A percentile compares a stretch with the other conserved stretches of the same genome.
These are phyloP conservation scores for Elaphurus davidianus DNA, from an alignment of 2,113 vertebrate species.

Conservation along the genomic window DNA sequence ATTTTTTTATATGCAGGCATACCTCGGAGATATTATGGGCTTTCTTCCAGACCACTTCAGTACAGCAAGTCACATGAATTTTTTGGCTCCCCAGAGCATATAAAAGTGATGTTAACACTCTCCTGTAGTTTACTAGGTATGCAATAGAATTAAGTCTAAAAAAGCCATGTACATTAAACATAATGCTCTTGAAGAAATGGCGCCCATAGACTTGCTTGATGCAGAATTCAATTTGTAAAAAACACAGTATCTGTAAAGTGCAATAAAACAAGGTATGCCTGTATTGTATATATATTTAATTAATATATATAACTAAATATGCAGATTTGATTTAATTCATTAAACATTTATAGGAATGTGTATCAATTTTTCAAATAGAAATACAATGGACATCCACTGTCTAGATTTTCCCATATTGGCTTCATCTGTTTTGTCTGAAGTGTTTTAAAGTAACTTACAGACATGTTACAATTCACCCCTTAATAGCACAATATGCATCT, in stretches of 20 bases:
- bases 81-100: not conserved
- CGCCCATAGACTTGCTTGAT: not conserved
- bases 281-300: not conserved
- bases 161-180: not conserved
- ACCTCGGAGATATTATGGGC: not conserved
- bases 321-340: not conserved
- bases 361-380: not conserved
- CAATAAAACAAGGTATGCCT: not conserved
- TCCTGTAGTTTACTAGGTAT: not conserved
- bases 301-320: slow-evolving; percentile 20
- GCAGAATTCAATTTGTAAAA: not conserved
- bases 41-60: not conserved
- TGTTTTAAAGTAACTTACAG: not conserved
- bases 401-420: not conserved
- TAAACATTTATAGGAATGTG: not conserved
- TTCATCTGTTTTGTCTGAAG: slow-evolving; percentile 12
- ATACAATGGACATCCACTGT: not conserved
- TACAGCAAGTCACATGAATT: not conserved
- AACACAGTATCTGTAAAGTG: no score
- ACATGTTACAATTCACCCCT: not conserved
- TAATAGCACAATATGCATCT: not conserved
- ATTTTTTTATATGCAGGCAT: not conserved
- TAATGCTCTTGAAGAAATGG: not conserved
- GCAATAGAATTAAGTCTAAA: not conserved
- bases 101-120: not conserved